phyloP scores from a whole-genome alignment of 2,888 invertebrate genomes.

The Flabesymbios commensalis region DNA sequence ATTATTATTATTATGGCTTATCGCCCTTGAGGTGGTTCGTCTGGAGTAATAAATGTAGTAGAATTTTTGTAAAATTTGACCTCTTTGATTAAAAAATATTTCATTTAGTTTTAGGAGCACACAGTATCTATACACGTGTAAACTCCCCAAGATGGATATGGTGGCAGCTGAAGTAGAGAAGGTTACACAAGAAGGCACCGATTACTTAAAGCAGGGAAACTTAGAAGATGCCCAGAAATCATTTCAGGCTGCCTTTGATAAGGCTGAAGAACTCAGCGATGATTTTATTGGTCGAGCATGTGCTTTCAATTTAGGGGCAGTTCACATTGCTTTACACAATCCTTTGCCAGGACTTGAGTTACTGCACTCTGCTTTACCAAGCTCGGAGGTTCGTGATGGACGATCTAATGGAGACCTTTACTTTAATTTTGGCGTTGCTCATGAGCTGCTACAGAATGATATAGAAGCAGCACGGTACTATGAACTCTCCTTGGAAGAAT shows the following conservation, averaged over 20 bases:
- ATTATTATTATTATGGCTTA: too few relatives aligned
- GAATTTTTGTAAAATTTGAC: too few relatives aligned
- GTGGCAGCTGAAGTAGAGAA: constrained; percentile 10
- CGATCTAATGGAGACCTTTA: constrained; percentile 49
- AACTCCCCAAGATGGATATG: constrained; percentile 62
- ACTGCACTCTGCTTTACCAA: constrained; percentile 41
- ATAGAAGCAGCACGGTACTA: constrained; percentile 40
- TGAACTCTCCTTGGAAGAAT: constrained; percentile 43
- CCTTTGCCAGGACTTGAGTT: constrained; percentile 40
- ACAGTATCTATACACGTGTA: too few relatives aligned
- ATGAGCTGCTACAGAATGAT: constrained; percentile 38
- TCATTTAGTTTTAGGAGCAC: too few relatives aligned
- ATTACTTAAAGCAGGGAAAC: background rate
- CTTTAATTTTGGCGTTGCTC: constrained; percentile 50
- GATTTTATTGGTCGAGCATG: background rate
- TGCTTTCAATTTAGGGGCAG: constrained; percentile 51
- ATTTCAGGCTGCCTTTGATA: constrained; percentile 8
- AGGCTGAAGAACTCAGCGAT: background rate
- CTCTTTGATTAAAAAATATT: too few relatives aligned
- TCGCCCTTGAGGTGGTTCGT: too few relatives aligned
- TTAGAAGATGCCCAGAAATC: constrained; percentile 1
- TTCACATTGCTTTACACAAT: constrained; percentile 39
- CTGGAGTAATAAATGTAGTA: too few relatives aligned
- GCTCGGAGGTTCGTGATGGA: constrained; percentile 35
- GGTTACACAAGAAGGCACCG: constrained; percentile 11